Base-by-base conservation (phyloP, 2,797 vertebrate species). In the Phyllotis vaccarum region DNA sequence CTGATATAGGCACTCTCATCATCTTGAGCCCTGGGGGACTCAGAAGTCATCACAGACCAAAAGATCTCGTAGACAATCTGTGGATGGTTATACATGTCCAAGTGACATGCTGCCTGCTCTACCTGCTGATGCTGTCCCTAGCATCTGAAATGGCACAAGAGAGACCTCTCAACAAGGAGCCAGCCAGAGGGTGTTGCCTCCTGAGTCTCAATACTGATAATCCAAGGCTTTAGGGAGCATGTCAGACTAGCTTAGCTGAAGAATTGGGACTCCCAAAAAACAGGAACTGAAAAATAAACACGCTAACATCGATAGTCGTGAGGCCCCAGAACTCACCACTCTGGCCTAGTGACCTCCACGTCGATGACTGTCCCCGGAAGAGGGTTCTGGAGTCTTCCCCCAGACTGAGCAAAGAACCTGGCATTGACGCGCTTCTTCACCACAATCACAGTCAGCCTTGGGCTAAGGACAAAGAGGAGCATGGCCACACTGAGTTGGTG, bases 291-390 rank as follows among this genome's bases (percentile, higher is more conserved):
- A 13, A 70, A 56, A 54, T 31, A n/a, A 58, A 24, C 6, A 31
- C 34, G 27, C 27, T 43, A 21, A 56, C 29, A 9, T 4, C 17
- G 22, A 24, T 12, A 12, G 34, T 14, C 34, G 13, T 27, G 16
- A 79, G 75, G 34, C 16, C 87, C 86, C 31, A n/a, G n/a, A 72
- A 95, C 98, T 98, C 72, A 99, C 99, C 99, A 99, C 95, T 99
- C 99, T 0, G 99, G 99, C 54, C 99, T 98, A 17, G 99, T 99
- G 58, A 99, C 99, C 49, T 99, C 99, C 0, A 98, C 98, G 43
- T 99, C 99, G 0, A 99, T 98, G 10, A 99, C 96, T 0, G 99
- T 99, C 7, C 99, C 99, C 0, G 99, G 99, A 4, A 99, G 99
- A 6, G 99, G 99, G 97, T 99, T 99, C 46, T 92, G 92, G 56